These are phyloP conservation scores for Bombus confusus DNA, from an alignment of 1,140 invertebrate genomes.

Conservation along the genomic window DNA sequence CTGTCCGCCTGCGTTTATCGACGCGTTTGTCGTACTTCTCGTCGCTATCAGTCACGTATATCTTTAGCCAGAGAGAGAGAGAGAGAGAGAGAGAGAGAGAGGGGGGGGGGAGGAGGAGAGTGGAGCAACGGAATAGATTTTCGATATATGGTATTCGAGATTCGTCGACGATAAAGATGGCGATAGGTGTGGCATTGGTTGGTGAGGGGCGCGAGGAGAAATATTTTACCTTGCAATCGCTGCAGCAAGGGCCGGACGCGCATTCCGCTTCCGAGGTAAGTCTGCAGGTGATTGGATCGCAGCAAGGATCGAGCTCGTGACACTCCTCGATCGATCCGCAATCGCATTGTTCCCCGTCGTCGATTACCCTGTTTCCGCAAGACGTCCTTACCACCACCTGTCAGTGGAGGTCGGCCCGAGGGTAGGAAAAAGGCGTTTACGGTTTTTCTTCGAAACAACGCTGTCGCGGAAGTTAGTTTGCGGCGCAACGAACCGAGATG, in stretches of 20 bases:
- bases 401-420: too few species aligned
- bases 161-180: neutral
- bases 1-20: neutral
- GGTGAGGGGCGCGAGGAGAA: neutral
- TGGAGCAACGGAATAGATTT: too few species aligned
- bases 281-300: slow-evolving; percentile 97
- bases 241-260: slow-evolving; percentile 95
- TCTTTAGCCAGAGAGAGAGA: neutral
- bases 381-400: slow-evolving; percentile 87
- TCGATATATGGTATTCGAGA: neutral
- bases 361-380: slow-evolving; percentile 97
- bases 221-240: slow-evolving; percentile 91
- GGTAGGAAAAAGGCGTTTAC: neutral
- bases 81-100: too few species aligned
- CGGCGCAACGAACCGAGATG: neutral
- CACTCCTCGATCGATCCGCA: slow-evolving; percentile 95
- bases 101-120: too few species aligned
- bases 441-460: neutral
- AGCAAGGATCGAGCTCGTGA: slow-evolving; percentile 93
- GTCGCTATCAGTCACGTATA: slow-evolving; percentile 28
- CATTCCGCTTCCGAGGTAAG: slow-evolving; percentile 95
- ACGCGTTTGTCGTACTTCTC: neutral
- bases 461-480: neutral
- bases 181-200: neutral
- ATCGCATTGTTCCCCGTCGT: slow-evolving; percentile 97